A percentile compares a stretch with the other conserved stretches of the same genome.
Conservation (phyloP, 1,140 invertebrate genomes). For the Aphelinus certus region DNA sequence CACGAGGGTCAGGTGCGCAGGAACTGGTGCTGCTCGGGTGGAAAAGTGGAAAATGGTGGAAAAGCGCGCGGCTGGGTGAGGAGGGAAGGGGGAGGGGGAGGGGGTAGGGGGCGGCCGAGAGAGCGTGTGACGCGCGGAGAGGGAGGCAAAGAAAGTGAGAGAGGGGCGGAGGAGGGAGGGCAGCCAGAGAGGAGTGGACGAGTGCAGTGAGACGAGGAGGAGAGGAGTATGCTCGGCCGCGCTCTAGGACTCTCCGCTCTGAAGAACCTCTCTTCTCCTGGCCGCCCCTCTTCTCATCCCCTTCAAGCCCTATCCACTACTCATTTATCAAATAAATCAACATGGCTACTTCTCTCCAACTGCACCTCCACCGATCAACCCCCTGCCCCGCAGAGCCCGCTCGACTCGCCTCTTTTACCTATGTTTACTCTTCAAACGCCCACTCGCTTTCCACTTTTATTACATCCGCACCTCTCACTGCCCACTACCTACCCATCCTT, state of each 20-base stretch:
- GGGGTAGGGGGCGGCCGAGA: slow-evolving; percentile 30
- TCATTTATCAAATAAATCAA: slow-evolving; percentile 66
- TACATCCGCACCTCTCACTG: no score
- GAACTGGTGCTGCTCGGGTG: no score
- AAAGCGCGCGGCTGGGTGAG: slow-evolving; percentile 27
- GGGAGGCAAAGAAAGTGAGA: slow-evolving; percentile 3
- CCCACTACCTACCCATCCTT: no score
- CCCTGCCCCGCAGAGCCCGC: no score
- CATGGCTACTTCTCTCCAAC: slow-evolving; percentile 54
- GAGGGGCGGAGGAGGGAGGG: slow-evolving; percentile 32
- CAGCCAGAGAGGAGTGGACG: slow-evolving; percentile 4
- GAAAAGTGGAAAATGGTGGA: neutral
- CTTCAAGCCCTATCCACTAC: slow-evolving; percentile 60
- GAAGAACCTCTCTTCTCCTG: slow-evolving; percentile 55
- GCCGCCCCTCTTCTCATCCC: slow-evolving; percentile 33
- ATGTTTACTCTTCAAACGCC: no score
- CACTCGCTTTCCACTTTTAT: no score
- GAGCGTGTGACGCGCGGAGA: slow-evolving; percentile 34
- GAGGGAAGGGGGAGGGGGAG: slow-evolving; percentile 27
- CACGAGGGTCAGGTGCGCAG: no score
- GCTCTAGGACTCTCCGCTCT: slow-evolving; percentile 62
- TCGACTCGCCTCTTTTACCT: no score
- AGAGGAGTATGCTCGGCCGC: slow-evolving; percentile 61
- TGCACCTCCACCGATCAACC: slow-evolving; percentile 49
- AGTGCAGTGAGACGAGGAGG: slow-evolving; percentile 49